Evolutionary conservation across 1,140 invertebrate genomes (phyloP).

Genomic region (Brachionus manjavacas): DNA sequence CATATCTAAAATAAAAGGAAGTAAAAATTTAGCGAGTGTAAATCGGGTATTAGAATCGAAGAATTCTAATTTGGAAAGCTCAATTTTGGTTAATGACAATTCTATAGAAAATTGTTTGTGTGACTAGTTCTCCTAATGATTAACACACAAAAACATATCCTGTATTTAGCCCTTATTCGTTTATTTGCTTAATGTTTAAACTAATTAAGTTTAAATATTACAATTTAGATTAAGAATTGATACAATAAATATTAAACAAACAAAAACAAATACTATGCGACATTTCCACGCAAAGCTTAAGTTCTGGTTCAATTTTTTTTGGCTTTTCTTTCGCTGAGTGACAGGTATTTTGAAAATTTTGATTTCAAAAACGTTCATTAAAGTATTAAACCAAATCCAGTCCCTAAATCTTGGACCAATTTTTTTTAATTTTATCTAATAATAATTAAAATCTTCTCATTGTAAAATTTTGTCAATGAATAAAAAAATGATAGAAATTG

Average conservation of each 20-base stretch:
- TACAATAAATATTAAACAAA: not conserved
- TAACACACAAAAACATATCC: conserved; percentile 31
- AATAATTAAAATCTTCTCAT: too few relatives aligned
- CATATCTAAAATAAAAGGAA: not conserved
- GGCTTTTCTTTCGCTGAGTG: not conserved
- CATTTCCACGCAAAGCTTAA: not conserved
- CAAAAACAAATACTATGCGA: not conserved
- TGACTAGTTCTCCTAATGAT: not conserved
- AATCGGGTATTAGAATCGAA: not conserved
- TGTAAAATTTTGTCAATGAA: too few relatives aligned
- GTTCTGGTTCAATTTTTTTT: not conserved
- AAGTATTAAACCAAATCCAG: not conserved
- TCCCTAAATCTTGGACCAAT: too few relatives aligned
- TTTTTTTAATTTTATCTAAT: too few relatives aligned
- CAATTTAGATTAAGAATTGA: not conserved
- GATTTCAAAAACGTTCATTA: too few relatives aligned
- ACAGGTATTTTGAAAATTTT: not conserved
- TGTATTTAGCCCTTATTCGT: conserved; percentile 18
- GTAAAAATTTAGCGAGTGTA: not conserved
- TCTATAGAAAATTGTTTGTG: not conserved
- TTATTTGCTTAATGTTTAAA: conserved; percentile 17
- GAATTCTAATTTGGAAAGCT: not conserved
- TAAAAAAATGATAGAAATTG: too few relatives aligned
- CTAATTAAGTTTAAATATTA: conserved; percentile 31
- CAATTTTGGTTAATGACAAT: not conserved